Percentiles rank a stretch among this genome's conserved stretches.
phyloP scores from a whole-genome alignment of 2,888 invertebrate species.

The Merodon equestris region DNA sequence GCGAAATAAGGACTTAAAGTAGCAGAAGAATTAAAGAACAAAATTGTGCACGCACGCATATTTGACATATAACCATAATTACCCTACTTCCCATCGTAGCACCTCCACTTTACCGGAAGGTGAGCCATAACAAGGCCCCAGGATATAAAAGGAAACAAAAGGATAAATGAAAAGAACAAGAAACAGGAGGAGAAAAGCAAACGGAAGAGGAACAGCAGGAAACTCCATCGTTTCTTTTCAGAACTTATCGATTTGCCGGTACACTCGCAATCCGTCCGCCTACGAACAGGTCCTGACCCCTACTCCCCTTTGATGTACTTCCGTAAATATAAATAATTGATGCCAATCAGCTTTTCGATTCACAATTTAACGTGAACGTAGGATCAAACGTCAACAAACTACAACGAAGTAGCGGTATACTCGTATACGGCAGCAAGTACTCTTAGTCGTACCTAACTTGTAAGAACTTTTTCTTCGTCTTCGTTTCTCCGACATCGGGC shows the following conservation, averaged over 20 bases:
- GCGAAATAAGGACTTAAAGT: too few species aligned
- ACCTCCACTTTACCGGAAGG: neutral
- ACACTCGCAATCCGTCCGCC: too few species aligned
- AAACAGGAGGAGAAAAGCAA: neutral
- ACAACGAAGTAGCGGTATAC: too few species aligned
- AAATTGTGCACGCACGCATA: slow-evolving; percentile 54
- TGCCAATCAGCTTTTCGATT: slow-evolving; percentile 58
- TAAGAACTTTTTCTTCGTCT: too few species aligned
- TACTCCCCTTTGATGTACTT: slow-evolving; percentile 38
- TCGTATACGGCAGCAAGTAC: too few species aligned
- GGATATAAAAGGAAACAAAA: too few species aligned
- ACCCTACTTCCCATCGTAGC: slow-evolving; percentile 22
- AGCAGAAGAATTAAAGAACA: neutral
- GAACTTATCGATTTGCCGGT: slow-evolving; percentile 50
- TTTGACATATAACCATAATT: slow-evolving; percentile 54
- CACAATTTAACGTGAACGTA: slow-evolving; percentile 47
- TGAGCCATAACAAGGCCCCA: too few species aligned
- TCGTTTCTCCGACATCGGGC: too few species aligned
- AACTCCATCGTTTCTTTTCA: neutral
- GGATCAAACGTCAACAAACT: slow-evolving; percentile 28
- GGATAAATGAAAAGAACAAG: too few species aligned
- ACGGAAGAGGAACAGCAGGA: neutral
- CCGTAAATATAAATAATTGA: slow-evolving; percentile 62
- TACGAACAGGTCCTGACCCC: slow-evolving; percentile 29
- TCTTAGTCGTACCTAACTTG: too few species aligned